Evolutionary conservation across 1,140 invertebrate species (phyloP), one percentile per base, ranked within the genome.

Genomic region (Plodia interpunctella): DNA sequence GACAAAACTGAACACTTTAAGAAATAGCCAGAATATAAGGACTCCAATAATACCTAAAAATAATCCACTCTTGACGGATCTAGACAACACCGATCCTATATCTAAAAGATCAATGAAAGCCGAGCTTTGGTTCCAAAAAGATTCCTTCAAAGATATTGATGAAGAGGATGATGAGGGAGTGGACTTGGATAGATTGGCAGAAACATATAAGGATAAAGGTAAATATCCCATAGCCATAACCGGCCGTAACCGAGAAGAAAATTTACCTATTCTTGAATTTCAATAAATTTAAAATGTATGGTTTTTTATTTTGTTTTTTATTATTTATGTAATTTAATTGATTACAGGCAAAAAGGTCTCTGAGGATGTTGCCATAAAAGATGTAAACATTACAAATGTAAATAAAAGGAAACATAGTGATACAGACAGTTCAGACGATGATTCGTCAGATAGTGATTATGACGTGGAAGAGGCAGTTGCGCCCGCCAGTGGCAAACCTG

Each of bases 41-140:
- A 62, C 62, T 70, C 80, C 63, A 60, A 80, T 74, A 71, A 82
- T 82, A 51, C 77, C 80, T 9, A 88, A 88, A 62, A 86, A 91
- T 28, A 94, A 98, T 92, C 97, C 97, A 4, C 81, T 98, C 0
- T 90, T 98, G 9, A 96, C 96, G 13, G 96, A 97, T 76, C 89
- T 98, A 30, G 96, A 97, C 78, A 88, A 92, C 57, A 92, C 94
- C 17, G 93, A 95, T 58, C 94, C 94, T 66, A 92, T 94, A 50
- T 92, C 93, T 0, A 95, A 93, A 74, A 91, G 93, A 38, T 89
- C 93, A 49, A 92, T 94, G 60, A 96, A 96, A 85, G 95, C 96
- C 0, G 92, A 96, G 65, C 83, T 96, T 10, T 98, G 97, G 97
- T 98, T 98, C 83, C 94, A 96, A 72, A 96, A 97, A 90, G 96